Conservation (phyloP, 2,888 invertebrate genomes). For the Gastracanthus pulcherrimus region DNA sequence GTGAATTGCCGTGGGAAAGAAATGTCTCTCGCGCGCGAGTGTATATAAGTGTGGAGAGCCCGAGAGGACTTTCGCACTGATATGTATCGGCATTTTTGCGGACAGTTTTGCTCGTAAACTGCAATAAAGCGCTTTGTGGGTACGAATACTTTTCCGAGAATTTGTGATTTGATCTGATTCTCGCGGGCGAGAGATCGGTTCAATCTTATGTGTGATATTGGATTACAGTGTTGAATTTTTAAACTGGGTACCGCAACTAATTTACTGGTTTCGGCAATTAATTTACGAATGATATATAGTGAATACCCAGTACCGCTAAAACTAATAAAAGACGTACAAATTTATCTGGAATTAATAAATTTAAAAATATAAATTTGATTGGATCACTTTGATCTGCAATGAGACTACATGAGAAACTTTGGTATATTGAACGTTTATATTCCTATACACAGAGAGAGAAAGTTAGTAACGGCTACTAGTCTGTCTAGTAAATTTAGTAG, state of each 20-base stretch:
- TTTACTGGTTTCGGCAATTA: no score
- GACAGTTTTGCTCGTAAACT: neutral
- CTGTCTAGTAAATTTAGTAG: no score
- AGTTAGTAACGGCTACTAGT: no score
- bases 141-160: neutral
- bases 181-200: neutral
- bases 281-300: no score
- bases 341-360: no score
- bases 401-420: no score
- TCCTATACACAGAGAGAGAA: no score
- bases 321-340: no score
- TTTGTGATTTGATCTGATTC: neutral
- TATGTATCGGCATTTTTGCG: constrained; percentile 28
- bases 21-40: neutral
- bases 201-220: neutral
- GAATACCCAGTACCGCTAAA: no score
- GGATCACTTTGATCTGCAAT: no score
- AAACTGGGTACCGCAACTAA: neutral
- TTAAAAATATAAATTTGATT: no score
- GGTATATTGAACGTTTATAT: no score
- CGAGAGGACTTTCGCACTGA: constrained; percentile 15
- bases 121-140: neutral
- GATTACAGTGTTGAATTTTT: neutral
- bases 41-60: neutral
- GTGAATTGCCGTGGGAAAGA: constrained; percentile 43